Evolutionary conservation across 2,113 vertebrate species (phyloP).

Genomic region (Rhadina sibilatrix): DNA sequence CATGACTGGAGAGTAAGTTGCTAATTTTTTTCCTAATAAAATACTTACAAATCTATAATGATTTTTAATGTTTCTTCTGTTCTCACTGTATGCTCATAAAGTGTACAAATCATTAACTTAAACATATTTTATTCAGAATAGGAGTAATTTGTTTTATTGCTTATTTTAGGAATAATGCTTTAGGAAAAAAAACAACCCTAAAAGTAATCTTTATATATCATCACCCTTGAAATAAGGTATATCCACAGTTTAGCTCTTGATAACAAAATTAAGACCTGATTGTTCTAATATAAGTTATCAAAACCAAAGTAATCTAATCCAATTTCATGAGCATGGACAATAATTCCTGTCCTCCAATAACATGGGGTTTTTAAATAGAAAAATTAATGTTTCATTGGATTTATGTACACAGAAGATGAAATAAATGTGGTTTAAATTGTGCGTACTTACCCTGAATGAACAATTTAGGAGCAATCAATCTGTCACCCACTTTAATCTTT

Average conservation of each 20-base stretch:
- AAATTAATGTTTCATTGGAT: slow-evolving; percentile 25
- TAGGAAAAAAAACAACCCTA: neutral
- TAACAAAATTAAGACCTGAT: neutral
- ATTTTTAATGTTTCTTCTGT: neutral
- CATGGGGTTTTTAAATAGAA: neutral
- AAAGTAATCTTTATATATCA: neutral
- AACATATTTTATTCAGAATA: neutral
- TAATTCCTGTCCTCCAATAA: neutral
- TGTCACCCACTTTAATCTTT: slow-evolving; percentile 1
- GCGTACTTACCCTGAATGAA: neutral
- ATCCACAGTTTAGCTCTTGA: neutral
- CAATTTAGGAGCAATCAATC: neutral
- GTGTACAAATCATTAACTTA: neutral
- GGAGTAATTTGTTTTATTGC: neutral
- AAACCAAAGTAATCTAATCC: neutral
- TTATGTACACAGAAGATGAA: neutral
- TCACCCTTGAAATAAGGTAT: neutral
- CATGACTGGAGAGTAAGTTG: neutral
- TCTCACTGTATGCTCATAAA: neutral
- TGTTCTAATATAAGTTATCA: neutral
- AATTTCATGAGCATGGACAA: neutral
- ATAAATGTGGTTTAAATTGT: slow-evolving; percentile 14
- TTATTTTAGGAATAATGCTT: neutral
- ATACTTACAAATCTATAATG: neutral
- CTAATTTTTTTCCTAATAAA: neutral